These are phyloP conservation scores for Aleiodes testaceus DNA, from an alignment of 2,888 invertebrate species.

Conservation along the genomic window DNA sequence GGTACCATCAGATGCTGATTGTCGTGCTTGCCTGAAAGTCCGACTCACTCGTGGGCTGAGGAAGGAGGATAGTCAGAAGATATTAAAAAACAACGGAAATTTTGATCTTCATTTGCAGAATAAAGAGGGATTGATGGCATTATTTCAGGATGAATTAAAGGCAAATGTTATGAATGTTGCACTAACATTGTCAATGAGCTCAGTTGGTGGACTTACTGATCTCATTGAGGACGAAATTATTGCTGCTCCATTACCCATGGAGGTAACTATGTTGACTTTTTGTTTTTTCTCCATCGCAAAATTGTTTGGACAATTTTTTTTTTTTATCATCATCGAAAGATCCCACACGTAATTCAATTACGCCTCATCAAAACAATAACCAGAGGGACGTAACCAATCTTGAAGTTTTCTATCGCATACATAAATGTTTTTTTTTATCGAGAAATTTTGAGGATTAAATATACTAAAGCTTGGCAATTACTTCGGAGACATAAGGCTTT, in stretches of 20 bases:
- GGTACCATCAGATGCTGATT: conserved; percentile 75
- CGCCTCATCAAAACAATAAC: background rate
- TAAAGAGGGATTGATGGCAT: conserved; percentile 71
- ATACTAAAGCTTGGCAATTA: no score
- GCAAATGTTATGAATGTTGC: conserved; percentile 80
- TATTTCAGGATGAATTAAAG: conserved; percentile 77
- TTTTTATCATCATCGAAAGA: no score
- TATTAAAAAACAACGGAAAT: conserved; percentile 56
- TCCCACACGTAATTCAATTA: no score
- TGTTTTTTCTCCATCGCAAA: conserved; percentile 6
- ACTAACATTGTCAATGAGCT: conserved; percentile 85
- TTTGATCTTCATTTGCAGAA: conserved; percentile 71
- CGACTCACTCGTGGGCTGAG: conserved; percentile 78
- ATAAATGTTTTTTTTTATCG: no score
- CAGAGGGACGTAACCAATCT: background rate
- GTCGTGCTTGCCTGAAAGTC: conserved; percentile 77
- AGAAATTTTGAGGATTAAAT: no score
- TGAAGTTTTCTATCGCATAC: background rate
- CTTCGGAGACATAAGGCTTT: no score
- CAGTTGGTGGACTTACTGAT: conserved; percentile 86
- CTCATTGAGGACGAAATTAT: conserved; percentile 91
- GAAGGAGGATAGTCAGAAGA: conserved; percentile 60
- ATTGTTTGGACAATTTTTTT: background rate
- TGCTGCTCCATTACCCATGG: conserved; percentile 85
- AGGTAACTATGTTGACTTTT: conserved; percentile 76